Conservation (phyloP, 2,888 invertebrate genomes). For the Metellina segmentata region DNA sequence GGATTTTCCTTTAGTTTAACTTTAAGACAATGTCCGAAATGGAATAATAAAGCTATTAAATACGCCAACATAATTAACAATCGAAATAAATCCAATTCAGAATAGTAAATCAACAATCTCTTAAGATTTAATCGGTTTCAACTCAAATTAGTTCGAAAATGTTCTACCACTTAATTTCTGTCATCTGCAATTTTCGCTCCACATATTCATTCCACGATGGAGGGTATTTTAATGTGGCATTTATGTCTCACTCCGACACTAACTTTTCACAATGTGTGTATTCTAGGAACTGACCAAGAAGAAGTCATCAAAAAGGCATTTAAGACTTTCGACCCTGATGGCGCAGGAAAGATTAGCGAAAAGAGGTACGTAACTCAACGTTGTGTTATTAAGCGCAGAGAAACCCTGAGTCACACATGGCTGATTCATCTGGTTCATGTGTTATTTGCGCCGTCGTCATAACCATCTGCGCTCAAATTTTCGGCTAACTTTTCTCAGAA, state of each 20-base stretch:
- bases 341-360: slow-evolving; percentile 80
- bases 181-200: too few species aligned
- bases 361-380: slow-evolving; percentile 76
- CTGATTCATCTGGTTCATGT: slow-evolving; percentile 16
- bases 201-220: too few species aligned
- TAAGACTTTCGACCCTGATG: slow-evolving; percentile 91
- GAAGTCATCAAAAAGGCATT: slow-evolving; percentile 95
- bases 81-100: too few species aligned
- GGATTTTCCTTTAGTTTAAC: too few species aligned
- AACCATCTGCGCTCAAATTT: background rate
- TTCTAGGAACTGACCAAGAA: slow-evolving; percentile 90
- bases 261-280: background rate
- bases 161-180: too few species aligned
- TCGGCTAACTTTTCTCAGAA: background rate
- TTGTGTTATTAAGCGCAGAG: background rate
- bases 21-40: too few species aligned
- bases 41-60: too few species aligned
- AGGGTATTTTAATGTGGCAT: background rate
- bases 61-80: too few species aligned
- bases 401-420: slow-evolving; percentile 10
- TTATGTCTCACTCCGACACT: too few species aligned
- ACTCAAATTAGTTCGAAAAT: too few species aligned
- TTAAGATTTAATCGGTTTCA: too few species aligned
- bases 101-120: too few species aligned
- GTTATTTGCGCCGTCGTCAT: background rate